Evolutionary conservation across 2,797 vertebrate species (phyloP), one percentile per base, ranked within the genome.

Genomic region (Echeneis naucrates): DNA sequence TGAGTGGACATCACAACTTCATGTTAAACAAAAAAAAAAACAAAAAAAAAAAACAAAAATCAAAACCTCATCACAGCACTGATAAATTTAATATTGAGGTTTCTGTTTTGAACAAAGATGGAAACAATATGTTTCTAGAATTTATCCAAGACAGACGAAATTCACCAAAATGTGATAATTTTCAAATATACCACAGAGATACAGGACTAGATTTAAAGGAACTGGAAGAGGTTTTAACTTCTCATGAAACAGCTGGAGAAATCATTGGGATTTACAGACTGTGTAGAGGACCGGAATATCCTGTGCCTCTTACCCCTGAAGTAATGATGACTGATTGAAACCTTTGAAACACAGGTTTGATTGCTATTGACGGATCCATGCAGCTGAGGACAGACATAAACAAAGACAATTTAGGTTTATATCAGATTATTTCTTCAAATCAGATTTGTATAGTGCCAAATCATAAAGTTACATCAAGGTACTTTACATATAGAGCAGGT

Each of bases 281-380:
- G 10, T 1, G 24, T 8, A 56, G 9, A 30, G 16, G 32, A 40
- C 10, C 47, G 13, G 23, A 30, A 8, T 4, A 16, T 47, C 45
- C 2, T 45, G n/a, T 21, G n/a, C n/a, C 6, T 47, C 94, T 93
- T 69, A 98, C 97, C 94, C 97, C 97, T 0, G 97, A 98, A 0
- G 97, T 98, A 90, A 98, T 98, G 90, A 98, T 40, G 42, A 98
- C 97, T 0, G 97, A 96, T 92, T 98, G 97, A 83, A 98, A 98
- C 9, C 97, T 92, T 48, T 97, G 95, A 1, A 98, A 98, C 65
- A 98, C 96, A 0, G 97, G 97, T 82, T 97, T 97, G 92, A 98
- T 98, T 84, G 97, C 97, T 3, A 98, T 96, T 0, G 97, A 98
- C 1, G 97, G 95, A 0, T 98, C 97, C 96, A 98, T 97, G 63